phyloP scores from a whole-genome alignment of 1,140 invertebrate species.

The Calliphora vicina region DNA sequence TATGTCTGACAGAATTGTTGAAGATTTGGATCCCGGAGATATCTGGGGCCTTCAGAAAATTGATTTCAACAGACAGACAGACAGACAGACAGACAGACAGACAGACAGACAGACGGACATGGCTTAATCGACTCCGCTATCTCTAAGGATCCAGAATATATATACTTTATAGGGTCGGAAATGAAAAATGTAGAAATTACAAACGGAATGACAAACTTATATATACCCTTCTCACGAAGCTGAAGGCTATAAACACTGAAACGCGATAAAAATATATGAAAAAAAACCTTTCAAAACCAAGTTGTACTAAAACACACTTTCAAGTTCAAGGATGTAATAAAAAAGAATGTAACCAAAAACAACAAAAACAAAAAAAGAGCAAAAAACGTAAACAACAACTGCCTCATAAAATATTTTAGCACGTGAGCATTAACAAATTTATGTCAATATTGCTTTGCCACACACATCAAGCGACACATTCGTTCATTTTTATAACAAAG shows the following conservation, averaged over 20 bases:
- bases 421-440: slow-evolving; percentile 22
- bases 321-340: slow-evolving; percentile 28
- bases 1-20: too few species aligned
- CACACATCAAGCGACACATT: neutral
- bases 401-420: neutral
- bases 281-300: neutral
- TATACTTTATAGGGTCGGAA: too few species aligned
- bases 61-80: too few species aligned
- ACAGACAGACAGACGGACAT: too few species aligned
- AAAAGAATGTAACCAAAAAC: neutral
- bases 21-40: too few species aligned
- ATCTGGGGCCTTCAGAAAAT: too few species aligned
- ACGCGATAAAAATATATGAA: neutral
- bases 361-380: neutral
- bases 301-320: neutral
- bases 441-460: neutral
- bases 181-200: too few species aligned
- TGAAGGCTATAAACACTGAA: neutral
- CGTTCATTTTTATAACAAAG: neutral
- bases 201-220: too few species aligned
- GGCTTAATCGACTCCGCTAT: too few species aligned
- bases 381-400: slow-evolving; percentile 8
- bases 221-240: too few species aligned
- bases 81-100: too few species aligned
- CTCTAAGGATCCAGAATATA: too few species aligned